Conservation (phyloP, 2,113 vertebrate genomes). For the Cromileptes altivelis region DNA sequence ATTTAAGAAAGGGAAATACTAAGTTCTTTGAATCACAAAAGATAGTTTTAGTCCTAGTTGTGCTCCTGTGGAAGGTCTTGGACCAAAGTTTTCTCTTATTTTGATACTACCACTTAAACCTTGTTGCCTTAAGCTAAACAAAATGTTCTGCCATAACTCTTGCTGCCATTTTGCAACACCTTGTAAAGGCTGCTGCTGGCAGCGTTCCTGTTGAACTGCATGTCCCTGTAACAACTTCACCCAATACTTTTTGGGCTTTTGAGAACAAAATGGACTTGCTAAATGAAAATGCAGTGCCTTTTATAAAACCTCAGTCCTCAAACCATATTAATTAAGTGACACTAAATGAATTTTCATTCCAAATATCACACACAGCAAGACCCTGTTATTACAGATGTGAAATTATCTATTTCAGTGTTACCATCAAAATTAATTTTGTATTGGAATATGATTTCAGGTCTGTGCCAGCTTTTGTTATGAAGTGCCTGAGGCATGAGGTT, state of each 20-base stretch:
- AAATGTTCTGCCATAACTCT: conserved; percentile 42
- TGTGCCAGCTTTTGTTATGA: conserved; percentile 21
- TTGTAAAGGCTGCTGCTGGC: conserved; percentile 42
- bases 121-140: conserved; percentile 69
- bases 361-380: conserved; percentile 5
- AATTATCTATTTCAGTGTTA: background rate
- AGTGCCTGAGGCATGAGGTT: conserved; percentile 9
- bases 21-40: conserved; percentile 43
- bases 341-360: conserved; percentile 59
- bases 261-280: conserved; percentile 31
- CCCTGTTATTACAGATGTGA: background rate
- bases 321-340: conserved; percentile 8
- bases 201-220: conserved; percentile 26
- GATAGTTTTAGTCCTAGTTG: conserved; percentile 35
- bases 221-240: conserved; percentile 2
- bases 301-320: conserved; percentile 17
- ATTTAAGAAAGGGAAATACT: conserved; percentile 39
- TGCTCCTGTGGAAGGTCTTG: conserved; percentile 66
- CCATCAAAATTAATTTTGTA: background rate
- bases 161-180: conserved; percentile 40
- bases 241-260: conserved; percentile 4
- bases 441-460: conserved; percentile 1
- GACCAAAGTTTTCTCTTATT: conserved; percentile 75
- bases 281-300: conserved; percentile 70
- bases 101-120: conserved; percentile 56